Percentiles rank a stretch among this genome's conserved stretches.
Conservation (phyloP, 2,113 vertebrate genomes). For the Hassar affinis region DNA sequence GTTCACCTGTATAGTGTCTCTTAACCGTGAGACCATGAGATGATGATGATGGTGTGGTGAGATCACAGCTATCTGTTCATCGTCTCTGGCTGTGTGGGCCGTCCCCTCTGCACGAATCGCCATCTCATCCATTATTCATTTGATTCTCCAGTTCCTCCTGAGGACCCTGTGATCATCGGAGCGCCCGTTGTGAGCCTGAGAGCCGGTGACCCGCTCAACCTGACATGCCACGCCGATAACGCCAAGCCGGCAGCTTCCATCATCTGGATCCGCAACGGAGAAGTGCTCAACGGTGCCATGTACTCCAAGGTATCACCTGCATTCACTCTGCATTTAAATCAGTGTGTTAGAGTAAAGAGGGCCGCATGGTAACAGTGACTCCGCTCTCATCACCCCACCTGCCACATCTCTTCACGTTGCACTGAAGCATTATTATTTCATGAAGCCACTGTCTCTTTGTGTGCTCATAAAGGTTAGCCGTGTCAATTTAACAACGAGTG, state of each 20-base stretch:
- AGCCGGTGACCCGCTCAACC: slow-evolving; percentile 90
- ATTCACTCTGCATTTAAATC: background rate
- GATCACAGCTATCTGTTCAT: background rate
- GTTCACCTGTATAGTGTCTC: background rate
- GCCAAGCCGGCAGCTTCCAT: slow-evolving; percentile 96
- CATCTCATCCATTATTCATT: background rate
- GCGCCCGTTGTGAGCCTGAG: slow-evolving; percentile 91
- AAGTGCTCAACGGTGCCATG: slow-evolving; percentile 91
- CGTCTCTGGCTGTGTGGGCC: background rate
- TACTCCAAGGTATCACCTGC: slow-evolving; percentile 87
- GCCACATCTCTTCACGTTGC: background rate
- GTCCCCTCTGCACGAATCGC: background rate
- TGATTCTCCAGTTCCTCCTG: slow-evolving; percentile 87
- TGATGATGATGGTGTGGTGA: background rate
- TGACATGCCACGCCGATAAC: slow-evolving; percentile 93
- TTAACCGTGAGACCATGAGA: background rate
- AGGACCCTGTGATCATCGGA: slow-evolving; percentile 89
- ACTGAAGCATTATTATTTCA: slow-evolving; percentile 9
- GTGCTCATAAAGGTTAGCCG: slow-evolving; percentile 43
- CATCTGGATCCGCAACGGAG: slow-evolving; percentile 90
- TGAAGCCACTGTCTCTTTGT: slow-evolving; percentile 6
- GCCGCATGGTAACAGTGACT: background rate
- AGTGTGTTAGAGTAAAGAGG: background rate
- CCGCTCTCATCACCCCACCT: background rate
- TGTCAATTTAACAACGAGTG: slow-evolving; percentile 49